These are phyloP conservation scores for Charanyca ferruginea DNA, from an alignment of 2,888 invertebrate species.

Conservation along the genomic window DNA sequence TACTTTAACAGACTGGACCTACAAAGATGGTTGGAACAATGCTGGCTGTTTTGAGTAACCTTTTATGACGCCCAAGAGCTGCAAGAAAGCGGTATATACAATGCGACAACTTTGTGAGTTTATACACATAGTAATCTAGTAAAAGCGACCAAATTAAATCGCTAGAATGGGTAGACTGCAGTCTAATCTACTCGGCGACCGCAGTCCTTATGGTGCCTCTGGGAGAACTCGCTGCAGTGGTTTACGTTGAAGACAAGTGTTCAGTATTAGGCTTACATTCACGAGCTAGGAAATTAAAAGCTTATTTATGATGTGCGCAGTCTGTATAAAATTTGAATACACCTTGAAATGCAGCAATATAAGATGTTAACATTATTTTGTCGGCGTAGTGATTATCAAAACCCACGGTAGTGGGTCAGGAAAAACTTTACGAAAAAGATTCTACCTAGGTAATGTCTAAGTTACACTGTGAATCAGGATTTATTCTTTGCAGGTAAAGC, in stretches of 20 bases:
- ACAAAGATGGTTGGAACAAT: too few relatives aligned
- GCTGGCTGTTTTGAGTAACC: not conserved
- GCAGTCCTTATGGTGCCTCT: conserved; percentile 44
- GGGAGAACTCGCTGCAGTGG: conserved; percentile 42
- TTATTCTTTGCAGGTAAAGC: too few relatives aligned
- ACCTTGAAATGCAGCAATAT: too few relatives aligned
- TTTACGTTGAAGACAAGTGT: conserved; percentile 13
- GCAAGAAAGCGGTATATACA: not conserved
- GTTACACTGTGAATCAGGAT: too few relatives aligned
- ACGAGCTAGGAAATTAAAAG: conserved; percentile 26
- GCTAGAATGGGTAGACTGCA: conserved; percentile 21
- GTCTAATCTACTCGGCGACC: conserved; percentile 43
- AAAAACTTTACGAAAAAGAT: too few relatives aligned
- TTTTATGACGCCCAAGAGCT: not conserved
- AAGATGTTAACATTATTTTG: too few relatives aligned
- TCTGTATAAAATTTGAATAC: not conserved
- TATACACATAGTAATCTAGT: conserved; percentile 12
- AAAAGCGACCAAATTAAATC: conserved; percentile 34
- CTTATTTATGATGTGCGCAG: not conserved
- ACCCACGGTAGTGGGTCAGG: too few relatives aligned
- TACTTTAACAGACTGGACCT: too few relatives aligned
- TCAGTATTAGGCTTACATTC: conserved; percentile 27
- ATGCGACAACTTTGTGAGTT: conserved; percentile 1
- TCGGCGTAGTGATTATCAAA: too few relatives aligned
- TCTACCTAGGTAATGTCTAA: too few relatives aligned